Evolutionary conservation across 2,113 vertebrate genomes (phyloP).

Genomic region (Syngnathus floridae): DNA sequence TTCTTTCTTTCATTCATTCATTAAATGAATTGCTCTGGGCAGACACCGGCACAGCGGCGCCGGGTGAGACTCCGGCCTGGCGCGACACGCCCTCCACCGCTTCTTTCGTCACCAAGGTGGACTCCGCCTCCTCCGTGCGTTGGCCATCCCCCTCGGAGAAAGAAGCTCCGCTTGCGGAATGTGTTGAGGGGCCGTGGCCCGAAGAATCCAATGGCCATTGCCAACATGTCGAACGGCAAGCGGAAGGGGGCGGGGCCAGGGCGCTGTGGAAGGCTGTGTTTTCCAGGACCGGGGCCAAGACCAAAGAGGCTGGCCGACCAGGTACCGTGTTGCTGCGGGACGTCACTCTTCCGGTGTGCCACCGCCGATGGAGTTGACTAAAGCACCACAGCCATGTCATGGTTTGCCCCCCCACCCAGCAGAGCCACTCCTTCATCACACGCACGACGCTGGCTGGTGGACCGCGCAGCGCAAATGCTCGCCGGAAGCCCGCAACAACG

Average conservation of each 20-base stretch:
- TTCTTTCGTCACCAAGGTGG: conserved; percentile 18
- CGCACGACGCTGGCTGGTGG: conserved; percentile 72
- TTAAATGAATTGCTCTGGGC: conserved; percentile 9
- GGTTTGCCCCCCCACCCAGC: neutral
- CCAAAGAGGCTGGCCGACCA: conserved; percentile 34
- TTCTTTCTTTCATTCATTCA: too few species aligned
- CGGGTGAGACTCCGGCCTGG: neutral
- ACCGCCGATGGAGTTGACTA: neutral
- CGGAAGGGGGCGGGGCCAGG: conserved; percentile 58
- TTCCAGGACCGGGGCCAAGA: conserved; percentile 76
- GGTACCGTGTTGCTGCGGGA: neutral
- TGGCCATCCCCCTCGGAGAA: conserved; percentile 5
- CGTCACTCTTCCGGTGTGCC: neutral
- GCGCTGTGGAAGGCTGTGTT: conserved; percentile 82
- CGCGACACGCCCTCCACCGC: conserved; percentile 17
- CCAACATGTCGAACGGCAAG: conserved; percentile 44
- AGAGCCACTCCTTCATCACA: neutral
- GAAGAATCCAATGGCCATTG: neutral
- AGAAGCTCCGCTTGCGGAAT: neutral
- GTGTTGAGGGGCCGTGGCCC: neutral
- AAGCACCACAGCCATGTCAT: too few species aligned
- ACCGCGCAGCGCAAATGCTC: conserved; percentile 80
- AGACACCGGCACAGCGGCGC: neutral
- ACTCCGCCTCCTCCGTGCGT: conserved; percentile 15
- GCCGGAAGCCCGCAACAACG: conserved; percentile 78